These are phyloP conservation scores for Euphydryas editha DNA, from an alignment of 2,888 invertebrate species.

Conservation along the genomic window DNA sequence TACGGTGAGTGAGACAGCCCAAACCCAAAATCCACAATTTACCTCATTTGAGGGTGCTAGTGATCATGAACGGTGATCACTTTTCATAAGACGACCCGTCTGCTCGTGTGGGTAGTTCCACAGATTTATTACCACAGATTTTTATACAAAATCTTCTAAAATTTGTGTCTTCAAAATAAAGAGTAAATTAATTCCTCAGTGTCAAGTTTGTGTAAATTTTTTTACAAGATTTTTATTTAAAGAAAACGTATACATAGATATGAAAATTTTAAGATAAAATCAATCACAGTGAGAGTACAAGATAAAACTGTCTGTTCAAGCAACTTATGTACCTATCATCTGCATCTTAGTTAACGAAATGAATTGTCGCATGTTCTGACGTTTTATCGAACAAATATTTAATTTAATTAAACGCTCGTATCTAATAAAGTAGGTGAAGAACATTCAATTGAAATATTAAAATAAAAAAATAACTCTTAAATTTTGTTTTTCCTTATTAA, in stretches of 20 bases:
- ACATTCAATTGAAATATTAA: slow-evolving; percentile 33
- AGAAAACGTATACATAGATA: slow-evolving; percentile 19
- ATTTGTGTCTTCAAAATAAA: too few relatives aligned
- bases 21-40: too few relatives aligned
- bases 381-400: slow-evolving; percentile 55
- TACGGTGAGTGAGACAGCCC: too few relatives aligned
- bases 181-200: too few relatives aligned
- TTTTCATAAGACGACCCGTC: too few relatives aligned
- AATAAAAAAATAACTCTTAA: slow-evolving; percentile 23
- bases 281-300: slow-evolving; percentile 66
- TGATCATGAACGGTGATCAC: too few relatives aligned
- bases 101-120: too few relatives aligned
- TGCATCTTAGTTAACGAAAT: slow-evolving; percentile 50
- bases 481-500: background rate
- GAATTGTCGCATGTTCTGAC: slow-evolving; percentile 71
- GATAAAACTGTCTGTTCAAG: slow-evolving; percentile 62
- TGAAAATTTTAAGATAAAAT: slow-evolving; percentile 63
- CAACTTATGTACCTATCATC: slow-evolving; percentile 50
- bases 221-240: too few relatives aligned
- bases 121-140: too few relatives aligned
- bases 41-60: too few relatives aligned
- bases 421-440: slow-evolving; percentile 58
- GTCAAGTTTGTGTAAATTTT: too few relatives aligned
- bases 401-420: slow-evolving; percentile 51
- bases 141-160: too few relatives aligned